These are phyloP conservation scores for Rhinopomastus cyanomelas DNA, from an alignment of 2,113 vertebrate species.

Conservation along the genomic window DNA sequence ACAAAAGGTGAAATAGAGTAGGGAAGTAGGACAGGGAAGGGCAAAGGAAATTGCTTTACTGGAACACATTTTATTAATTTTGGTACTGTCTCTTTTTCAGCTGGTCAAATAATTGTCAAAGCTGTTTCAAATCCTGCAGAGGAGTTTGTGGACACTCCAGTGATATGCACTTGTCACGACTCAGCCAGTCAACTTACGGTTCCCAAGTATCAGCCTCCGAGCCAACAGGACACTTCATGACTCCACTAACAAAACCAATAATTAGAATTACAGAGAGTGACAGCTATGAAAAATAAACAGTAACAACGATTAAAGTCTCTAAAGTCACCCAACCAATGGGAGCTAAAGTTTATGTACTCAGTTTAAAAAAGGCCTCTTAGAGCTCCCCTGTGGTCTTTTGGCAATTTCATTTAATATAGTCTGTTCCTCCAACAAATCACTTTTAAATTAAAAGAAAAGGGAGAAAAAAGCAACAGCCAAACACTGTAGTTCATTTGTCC, in stretches of 20 bases:
- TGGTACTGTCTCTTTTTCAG: constrained; percentile 52
- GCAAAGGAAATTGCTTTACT: constrained; percentile 66
- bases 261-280: constrained; percentile 52
- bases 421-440: constrained; percentile 53
- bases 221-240: constrained; percentile 37
- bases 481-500: neutral
- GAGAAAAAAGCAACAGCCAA: neutral
- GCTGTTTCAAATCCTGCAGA: constrained; percentile 42
- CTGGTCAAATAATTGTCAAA: constrained; percentile 41
- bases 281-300: constrained; percentile 68
- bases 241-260: constrained; percentile 51
- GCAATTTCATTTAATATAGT: constrained; percentile 60
- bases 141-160: neutral
- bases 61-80: constrained; percentile 69
- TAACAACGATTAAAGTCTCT: constrained; percentile 51
- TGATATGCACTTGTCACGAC: constrained; percentile 29
- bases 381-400: constrained; percentile 41
- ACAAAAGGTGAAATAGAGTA: constrained; percentile 57
- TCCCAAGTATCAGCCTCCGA: constrained; percentile 32
- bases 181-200: constrained; percentile 18
- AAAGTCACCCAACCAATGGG: constrained; percentile 4
- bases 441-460: constrained; percentile 48
- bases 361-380: constrained; percentile 24
- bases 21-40: constrained; percentile 21
- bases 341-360: constrained; percentile 33